Evolutionary conservation across 2,113 vertebrate genomes (phyloP).

Genomic region (Rhinoderma darwinii): DNA sequence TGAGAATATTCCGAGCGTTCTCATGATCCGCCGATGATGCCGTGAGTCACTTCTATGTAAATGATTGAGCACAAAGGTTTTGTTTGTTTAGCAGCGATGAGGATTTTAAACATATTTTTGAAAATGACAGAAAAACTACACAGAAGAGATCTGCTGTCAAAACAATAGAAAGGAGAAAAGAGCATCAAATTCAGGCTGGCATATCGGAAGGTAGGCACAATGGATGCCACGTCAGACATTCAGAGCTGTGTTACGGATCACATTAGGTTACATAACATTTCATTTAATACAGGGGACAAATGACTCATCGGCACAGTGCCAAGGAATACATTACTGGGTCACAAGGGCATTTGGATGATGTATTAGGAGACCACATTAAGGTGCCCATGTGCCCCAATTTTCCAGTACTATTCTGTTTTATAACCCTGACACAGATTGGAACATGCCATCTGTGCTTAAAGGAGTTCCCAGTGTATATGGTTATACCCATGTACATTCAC

Average conservation of each 20-base stretch:
- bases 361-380: neutral
- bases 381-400: neutral
- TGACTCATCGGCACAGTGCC: neutral
- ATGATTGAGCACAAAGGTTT: neutral
- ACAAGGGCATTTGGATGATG: neutral
- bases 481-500: too few relatives aligned
- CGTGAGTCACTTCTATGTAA: constrained; percentile 23
- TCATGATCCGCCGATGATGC: neutral
- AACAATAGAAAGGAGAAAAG: constrained; percentile 20
- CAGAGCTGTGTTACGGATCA: neutral
- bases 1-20: neutral
- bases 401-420: neutral
- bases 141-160: constrained; percentile 40
- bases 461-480: too few relatives aligned
- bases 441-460: too few relatives aligned
- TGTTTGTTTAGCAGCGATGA: constrained; percentile 28
- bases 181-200: constrained; percentile 32
- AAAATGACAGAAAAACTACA: constrained; percentile 37
- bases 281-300: neutral
- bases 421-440: too few relatives aligned
- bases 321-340: neutral
- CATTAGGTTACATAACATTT: constrained; percentile 11
- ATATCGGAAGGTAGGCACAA: neutral
- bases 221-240: neutral
- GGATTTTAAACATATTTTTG: constrained; percentile 39